phyloP scores from a whole-genome alignment of 2,888 invertebrate species.

The Syrphus vitripennis region DNA sequence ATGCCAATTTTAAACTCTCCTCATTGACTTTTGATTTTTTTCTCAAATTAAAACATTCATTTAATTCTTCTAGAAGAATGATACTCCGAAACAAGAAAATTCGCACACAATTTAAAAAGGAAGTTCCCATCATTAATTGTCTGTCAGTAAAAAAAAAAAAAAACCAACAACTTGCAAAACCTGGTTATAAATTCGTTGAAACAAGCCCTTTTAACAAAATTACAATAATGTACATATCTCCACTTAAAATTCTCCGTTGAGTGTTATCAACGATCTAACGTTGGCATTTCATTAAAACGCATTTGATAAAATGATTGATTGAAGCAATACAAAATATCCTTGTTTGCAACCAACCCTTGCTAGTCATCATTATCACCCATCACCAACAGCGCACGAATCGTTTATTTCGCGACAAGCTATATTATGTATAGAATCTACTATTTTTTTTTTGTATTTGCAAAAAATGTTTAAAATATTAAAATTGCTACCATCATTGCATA shows the following conservation, averaged over 20 bases:
- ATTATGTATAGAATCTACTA: not conserved
- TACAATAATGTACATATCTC: not conserved
- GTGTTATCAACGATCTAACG: conserved; percentile 48
- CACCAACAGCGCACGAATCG: conserved; percentile 50
- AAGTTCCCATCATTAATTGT: conserved; percentile 55
- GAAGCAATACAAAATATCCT: conserved; percentile 25
- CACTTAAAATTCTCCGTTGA: conserved; percentile 41
- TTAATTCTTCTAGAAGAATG: not conserved
- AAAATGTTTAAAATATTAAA: conserved; percentile 63
- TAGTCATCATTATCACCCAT: conserved; percentile 48
- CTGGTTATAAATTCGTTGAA: conserved; percentile 34
- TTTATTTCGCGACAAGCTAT: conserved; percentile 54
- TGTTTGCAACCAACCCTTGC: conserved; percentile 39
- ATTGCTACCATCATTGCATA: conserved; percentile 69
- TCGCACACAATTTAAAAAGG: not conserved
- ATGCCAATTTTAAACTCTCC: no score
- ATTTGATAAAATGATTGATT: conserved; percentile 67
- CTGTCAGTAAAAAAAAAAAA: conserved; percentile 38
- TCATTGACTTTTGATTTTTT: not conserved
- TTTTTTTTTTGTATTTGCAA: conserved; percentile 32
- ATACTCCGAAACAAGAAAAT: not conserved
- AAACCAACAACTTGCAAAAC: conserved; percentile 53
- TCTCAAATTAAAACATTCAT: not conserved
- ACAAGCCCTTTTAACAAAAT: conserved; percentile 28
- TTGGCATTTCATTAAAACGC: conserved; percentile 58